Conservation (phyloP, 2,797 vertebrate species). For the Takifugu ocellatus region DNA sequence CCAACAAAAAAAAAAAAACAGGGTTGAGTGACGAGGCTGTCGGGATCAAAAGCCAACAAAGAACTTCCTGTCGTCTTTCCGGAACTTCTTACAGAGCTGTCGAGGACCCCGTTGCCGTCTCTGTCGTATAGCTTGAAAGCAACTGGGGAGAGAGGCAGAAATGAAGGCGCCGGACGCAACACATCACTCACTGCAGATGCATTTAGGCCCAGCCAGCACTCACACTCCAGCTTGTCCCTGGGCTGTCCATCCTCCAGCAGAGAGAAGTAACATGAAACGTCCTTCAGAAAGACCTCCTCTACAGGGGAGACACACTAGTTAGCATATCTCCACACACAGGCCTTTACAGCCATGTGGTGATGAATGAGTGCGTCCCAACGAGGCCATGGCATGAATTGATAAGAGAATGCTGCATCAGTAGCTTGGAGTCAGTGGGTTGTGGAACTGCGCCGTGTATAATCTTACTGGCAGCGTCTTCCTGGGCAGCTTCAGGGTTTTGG, state of each 20-base stretch:
- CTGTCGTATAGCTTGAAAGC: constrained; percentile 91
- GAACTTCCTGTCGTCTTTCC: background rate
- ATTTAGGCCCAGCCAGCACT: constrained; percentile 56
- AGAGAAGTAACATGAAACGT: constrained; percentile 93
- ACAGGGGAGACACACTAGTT: constrained; percentile 25
- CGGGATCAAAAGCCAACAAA: background rate
- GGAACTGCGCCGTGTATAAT: constrained; percentile 29
- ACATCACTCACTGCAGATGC: constrained; percentile 12
- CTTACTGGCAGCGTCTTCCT: constrained; percentile 69
- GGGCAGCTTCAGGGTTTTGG: constrained; percentile 72
- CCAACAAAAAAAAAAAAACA: constrained; percentile 12
- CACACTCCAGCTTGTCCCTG: constrained; percentile 91
- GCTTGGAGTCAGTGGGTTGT: constrained; percentile 25
- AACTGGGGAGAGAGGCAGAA: constrained; percentile 67
- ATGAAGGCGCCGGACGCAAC: constrained; percentile 16
- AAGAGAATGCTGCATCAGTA: constrained; percentile 23
- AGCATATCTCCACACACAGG: constrained; percentile 30
- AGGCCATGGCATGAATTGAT: constrained; percentile 42
- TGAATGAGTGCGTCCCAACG: constrained; percentile 35
- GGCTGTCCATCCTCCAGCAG: constrained; percentile 90
- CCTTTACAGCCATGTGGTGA: constrained; percentile 21
- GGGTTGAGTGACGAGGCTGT: background rate
- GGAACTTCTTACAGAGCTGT: constrained; percentile 83
- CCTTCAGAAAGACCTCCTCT: constrained; percentile 85
- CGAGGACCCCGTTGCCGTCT: constrained; percentile 89